Evolutionary conservation across 1,140 invertebrate species (phyloP), one percentile per base, ranked within the genome.

Genomic region (Brachionus sp.): DNA sequence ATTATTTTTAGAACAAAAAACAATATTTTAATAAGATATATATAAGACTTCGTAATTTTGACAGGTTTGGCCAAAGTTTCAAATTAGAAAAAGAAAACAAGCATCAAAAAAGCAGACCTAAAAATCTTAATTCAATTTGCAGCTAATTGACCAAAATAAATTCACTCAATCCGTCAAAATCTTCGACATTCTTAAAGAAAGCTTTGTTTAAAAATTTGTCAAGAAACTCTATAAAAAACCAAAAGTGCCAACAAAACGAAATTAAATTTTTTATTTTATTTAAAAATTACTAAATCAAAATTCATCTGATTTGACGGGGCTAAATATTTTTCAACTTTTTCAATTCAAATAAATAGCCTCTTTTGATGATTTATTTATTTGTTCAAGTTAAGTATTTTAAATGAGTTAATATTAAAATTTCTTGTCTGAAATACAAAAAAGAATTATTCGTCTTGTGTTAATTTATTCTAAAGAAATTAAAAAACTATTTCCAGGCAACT

Each of bases 401-500:
- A 70, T 37, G 35, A 37, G 66, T 7, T 37, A 19, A 37, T 70
- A 37, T 7, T 44, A 29, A 66, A 29, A 66, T 37, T 66, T 57
- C 9, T 19, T 57, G 19, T 57, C 7, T 29, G 29, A 29, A 29
- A 2, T 2, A n/a, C 1, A 46, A 35, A 19, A 70, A 6, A 44
- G 3, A 70, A 39, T 42, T 6, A 42, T 39, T 70, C 33, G 64
- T 66, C 64, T 66, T n/a, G 64, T 66, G 64, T 66, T 66, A 10
- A 33, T 37, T 66, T 66, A 66, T 33, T 33, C 13, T 33, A 66
- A 66, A 66, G n/a, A 66, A 66, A 66, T 66, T 66, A 33, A 29
- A 35, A 70, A 70, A 39, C 33, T 70, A 70, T 70, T 70, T 70
- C 66, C 66, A 70, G 66, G 66, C 66, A 70, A 70, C 66, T 70